Evolutionary conservation across 37 sponge, comb jelly and placozoan genomes (phyloP).

Genomic region (Geodia barretti): DNA sequence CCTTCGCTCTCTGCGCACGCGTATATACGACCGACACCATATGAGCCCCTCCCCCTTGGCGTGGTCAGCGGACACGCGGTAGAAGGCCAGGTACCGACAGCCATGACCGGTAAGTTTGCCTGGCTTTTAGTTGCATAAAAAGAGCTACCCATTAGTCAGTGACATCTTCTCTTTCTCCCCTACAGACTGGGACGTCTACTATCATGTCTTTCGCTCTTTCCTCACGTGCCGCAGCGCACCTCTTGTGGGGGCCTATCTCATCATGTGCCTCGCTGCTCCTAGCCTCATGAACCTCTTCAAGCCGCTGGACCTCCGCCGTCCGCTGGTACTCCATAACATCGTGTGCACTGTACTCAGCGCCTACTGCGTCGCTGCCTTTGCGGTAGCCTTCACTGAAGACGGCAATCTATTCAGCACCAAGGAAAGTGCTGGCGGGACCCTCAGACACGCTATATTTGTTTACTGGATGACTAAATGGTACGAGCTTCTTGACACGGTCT

Average conservation of each 20-base stretch:
- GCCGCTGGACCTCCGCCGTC: conserved; percentile 36
- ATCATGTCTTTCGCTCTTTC: conserved; percentile 16
- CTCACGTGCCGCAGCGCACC: conserved; percentile 45
- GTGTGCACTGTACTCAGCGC: conserved; percentile 56
- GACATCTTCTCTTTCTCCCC: neutral
- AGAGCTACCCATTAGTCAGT: too few species aligned
- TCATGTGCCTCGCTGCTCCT: conserved; percentile 20
- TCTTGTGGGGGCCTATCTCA: conserved; percentile 49
- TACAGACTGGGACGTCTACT: neutral
- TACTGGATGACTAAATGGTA: conserved; percentile 87
- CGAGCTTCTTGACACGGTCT: conserved; percentile 89
- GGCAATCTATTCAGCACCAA: conserved; percentile 12
- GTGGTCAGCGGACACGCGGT: too few species aligned
- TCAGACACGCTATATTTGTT: conserved; percentile 34
- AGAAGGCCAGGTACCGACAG: too few species aligned
- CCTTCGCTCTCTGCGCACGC: too few species aligned
- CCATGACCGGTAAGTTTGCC: too few species aligned
- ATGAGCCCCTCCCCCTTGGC: too few species aligned
- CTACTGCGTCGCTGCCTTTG: conserved; percentile 16
- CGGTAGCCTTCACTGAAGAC: conserved; percentile 21
- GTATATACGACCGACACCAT: too few species aligned
- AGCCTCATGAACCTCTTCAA: conserved; percentile 36
- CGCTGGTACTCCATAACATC: conserved; percentile 67
- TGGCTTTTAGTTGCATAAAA: too few species aligned
- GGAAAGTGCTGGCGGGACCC: conserved; percentile 10